A percentile compares a stretch with the other conserved stretches of the same genome.
phyloP scores from a whole-genome alignment of 2,888 invertebrate genomes.

The Iphiclides podalirius region DNA sequence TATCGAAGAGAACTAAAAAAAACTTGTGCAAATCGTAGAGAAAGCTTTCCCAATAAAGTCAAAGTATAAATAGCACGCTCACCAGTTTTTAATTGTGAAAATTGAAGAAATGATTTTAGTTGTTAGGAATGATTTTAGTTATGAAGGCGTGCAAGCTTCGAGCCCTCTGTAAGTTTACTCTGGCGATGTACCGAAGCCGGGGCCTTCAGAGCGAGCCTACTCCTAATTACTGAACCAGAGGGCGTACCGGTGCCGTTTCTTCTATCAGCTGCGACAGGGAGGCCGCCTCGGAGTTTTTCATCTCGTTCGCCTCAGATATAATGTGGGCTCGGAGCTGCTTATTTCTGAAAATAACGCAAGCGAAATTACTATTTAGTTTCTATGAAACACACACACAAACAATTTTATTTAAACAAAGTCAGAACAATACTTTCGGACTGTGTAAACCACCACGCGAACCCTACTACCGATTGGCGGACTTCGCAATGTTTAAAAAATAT shows the following conservation, averaged over 20 bases:
- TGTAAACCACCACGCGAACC: too few species aligned
- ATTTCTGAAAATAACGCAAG: constrained; percentile 79
- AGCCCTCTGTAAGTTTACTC: constrained; percentile 22
- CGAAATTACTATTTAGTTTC: too few species aligned
- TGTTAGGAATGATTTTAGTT: constrained; percentile 8
- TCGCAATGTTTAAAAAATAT: too few species aligned
- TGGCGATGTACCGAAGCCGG: constrained; percentile 31
- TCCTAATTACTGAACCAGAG: constrained; percentile 23
- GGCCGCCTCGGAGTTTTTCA: constrained; percentile 72
- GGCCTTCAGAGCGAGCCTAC: constrained; percentile 47
- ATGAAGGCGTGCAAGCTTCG: constrained; percentile 6
- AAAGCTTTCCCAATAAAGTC: constrained; percentile 1
- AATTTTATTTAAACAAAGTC: too few species aligned
- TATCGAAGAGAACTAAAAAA: too few species aligned
- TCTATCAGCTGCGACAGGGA: constrained; percentile 77
- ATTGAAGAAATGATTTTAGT: background rate
- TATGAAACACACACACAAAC: too few species aligned
- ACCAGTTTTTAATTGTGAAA: background rate
- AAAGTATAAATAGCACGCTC: background rate
- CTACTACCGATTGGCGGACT: too few species aligned
- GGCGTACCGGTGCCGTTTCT: constrained; percentile 70
- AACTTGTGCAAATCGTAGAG: background rate
- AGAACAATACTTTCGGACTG: too few species aligned
- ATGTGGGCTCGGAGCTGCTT: constrained; percentile 88
- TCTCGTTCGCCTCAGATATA: constrained; percentile 84